Percentiles rank a stretch among this genome's conserved stretches.
Conservation (phyloP, 2,888 invertebrate genomes). For the Rosalia funebris region DNA sequence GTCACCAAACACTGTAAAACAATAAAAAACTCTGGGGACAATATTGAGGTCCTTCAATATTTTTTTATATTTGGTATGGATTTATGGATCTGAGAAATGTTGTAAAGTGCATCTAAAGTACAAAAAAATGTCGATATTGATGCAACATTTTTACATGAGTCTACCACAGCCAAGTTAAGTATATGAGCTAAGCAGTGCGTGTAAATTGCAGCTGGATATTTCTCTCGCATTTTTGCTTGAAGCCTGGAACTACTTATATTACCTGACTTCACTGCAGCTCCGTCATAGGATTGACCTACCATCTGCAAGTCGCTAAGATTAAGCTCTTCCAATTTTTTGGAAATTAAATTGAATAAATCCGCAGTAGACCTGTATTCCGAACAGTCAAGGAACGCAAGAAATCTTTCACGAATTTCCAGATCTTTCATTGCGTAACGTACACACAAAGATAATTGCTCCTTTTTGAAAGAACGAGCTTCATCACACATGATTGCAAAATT, state of each 20-base stretch:
- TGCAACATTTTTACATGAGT: constrained; percentile 7
- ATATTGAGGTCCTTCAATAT: constrained; percentile 8
- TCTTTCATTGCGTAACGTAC: constrained; percentile 20
- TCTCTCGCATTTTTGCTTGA: constrained; percentile 4
- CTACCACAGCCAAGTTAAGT: constrained; percentile 13
- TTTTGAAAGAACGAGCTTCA: constrained; percentile 3
- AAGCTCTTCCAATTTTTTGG: constrained; percentile 10
- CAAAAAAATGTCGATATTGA: constrained; percentile 5
- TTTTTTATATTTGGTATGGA: constrained; percentile 21
- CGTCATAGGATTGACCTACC: constrained; percentile 21
- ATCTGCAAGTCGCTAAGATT: constrained; percentile 16
- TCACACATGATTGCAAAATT: constrained; percentile 21
- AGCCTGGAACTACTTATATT: constrained; percentile 10
- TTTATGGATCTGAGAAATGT: constrained; percentile 13
- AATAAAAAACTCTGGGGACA: not conserved
- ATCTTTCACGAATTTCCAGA: constrained; percentile 24
- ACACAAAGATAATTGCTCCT: constrained; percentile 8
- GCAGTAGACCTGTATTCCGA: constrained; percentile 7
- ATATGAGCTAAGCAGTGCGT: constrained; percentile 10
- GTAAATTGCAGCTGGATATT: constrained; percentile 12
- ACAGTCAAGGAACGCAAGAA: constrained; percentile 21
- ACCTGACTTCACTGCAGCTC: constrained; percentile 17
- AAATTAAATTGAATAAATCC: constrained; percentile 28
- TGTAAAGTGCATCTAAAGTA: constrained; percentile 8
- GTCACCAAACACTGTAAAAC: too few species aligned